A percentile compares a stretch with the other conserved stretches of the same genome.
phyloP scores from a whole-genome alignment of 2,113 vertebrate genomes.

The Calyptommatus sinebrachiatus region DNA sequence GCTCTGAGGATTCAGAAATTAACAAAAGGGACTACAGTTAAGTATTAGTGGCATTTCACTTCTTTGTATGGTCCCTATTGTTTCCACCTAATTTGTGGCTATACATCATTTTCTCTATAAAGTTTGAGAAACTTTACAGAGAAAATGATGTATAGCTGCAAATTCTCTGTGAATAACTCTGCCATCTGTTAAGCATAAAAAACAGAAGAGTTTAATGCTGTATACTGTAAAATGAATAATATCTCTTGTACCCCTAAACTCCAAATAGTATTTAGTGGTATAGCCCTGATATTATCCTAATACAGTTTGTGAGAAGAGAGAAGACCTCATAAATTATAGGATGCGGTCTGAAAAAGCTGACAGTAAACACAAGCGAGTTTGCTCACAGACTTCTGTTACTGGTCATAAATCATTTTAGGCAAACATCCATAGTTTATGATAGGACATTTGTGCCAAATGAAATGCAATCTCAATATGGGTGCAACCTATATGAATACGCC shows the following conservation, averaged over 20 bases:
- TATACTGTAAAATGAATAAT: conserved; percentile 3
- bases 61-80: not conserved
- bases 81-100: not conserved
- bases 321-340: not conserved
- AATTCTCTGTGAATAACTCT: not conserved
- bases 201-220: not conserved
- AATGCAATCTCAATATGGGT: not conserved
- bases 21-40: not conserved
- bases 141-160: not conserved
- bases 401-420: conserved; percentile 5
- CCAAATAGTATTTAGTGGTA: conserved; percentile 3
- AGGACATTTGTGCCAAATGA: not conserved
- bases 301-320: not conserved
- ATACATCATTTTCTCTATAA: too few species aligned
- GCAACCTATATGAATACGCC: too few species aligned
- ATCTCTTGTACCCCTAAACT: not conserved
- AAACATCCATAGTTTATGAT: not conserved
- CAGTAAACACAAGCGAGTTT: conserved; percentile 10
- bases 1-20: not conserved
- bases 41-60: not conserved
- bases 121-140: not conserved
- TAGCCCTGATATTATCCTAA: conserved; percentile 2
- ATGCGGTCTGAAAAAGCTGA: not conserved
- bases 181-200: not conserved
- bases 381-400: conserved; percentile 2